Evolutionary conservation across 2,113 vertebrate genomes (phyloP), one percentile per base, ranked within the genome.

Genomic region (Echinops telfairi): DNA sequence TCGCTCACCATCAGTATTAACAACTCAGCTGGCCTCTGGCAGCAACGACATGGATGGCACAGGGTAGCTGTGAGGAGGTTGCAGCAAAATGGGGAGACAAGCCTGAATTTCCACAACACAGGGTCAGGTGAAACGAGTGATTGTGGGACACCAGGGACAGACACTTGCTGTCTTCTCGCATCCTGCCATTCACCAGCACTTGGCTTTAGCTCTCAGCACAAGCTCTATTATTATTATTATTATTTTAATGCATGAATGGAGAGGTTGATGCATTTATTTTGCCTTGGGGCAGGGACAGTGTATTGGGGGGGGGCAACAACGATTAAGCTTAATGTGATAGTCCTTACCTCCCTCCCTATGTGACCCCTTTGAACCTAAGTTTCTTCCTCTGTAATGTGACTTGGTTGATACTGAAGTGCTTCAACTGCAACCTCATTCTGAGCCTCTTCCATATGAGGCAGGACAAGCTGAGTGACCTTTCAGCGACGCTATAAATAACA

Each of bases 371-470:
- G 76, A 43, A 23, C 43, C 76, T 31, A 38, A 16, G 40, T 47
- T 17, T 78, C 76, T 43, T 16, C 27, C 2, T 78, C 43, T 31
- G 47, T 31, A 7, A 31, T 58, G 22, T 36, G 33, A 68, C 3
- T 2, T 16, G 23, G 1, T 68, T 5, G 15, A 22, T 77, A 11
- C 43, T 33, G 8, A 68, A 83, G 33, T 31, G 20, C 16, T 62
- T 11, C 0, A 5, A 6, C 17, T 4, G 23, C 31, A 9, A 20
- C 1, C 3, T 58, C 2, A 7, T 19, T 23, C 36, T 62, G 25
- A 84, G 12, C 62, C 7, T 80, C 47, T 22, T 36, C 31, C 6
- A 0, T 29, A 1, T 19, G 19, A 25, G 3, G 23, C 23, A 22
- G 19, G 36, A 78, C 2, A 16, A 68, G 71, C 8, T 7, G 12